A percentile compares a stretch with the other conserved stretches of the same genome.
phyloP scores from a whole-genome alignment of 2,888 invertebrate genomes.

The Brachycybe producta region DNA sequence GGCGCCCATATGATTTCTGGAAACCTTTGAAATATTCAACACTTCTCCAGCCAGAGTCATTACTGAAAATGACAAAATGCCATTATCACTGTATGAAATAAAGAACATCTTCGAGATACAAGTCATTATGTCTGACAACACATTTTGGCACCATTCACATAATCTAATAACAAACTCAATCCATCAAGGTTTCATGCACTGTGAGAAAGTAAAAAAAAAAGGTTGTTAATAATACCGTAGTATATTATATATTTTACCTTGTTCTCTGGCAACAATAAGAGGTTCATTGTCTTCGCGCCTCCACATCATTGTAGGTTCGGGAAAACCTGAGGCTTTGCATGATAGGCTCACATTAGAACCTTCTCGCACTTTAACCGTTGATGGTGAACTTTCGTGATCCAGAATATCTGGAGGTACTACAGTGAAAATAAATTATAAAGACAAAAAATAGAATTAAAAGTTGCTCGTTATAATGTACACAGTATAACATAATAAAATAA shows the following conservation, averaged over 20 bases:
- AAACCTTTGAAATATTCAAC: slow-evolving; percentile 72
- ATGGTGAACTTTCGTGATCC: slow-evolving; percentile 78
- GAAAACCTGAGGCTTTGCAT: slow-evolving; percentile 81
- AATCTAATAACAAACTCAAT: too few relatives aligned
- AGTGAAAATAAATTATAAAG: too few relatives aligned
- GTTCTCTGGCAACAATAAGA: slow-evolving; percentile 69
- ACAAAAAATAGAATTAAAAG: too few relatives aligned
- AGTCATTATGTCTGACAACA: too few relatives aligned
- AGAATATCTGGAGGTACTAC: slow-evolving; percentile 87
- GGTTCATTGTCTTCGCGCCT: slow-evolving; percentile 76
- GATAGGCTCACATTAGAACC: slow-evolving; percentile 86
- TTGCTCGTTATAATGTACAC: too few relatives aligned
- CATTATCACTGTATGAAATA: slow-evolving; percentile 5
- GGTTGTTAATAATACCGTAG: too few relatives aligned
- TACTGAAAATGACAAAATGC: slow-evolving; percentile 47
- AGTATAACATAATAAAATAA: too few relatives aligned
- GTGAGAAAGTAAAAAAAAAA: too few relatives aligned
- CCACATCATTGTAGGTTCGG: slow-evolving; percentile 86
- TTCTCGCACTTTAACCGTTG: slow-evolving; percentile 81
- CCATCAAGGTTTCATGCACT: too few relatives aligned
- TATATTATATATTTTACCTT: slow-evolving; percentile 32
- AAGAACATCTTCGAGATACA: too few relatives aligned
- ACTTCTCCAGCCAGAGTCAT: slow-evolving; percentile 69
- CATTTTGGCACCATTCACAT: too few relatives aligned
- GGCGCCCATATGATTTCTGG: slow-evolving; percentile 80